phyloP scores from a whole-genome alignment of 2,113 vertebrate species.

The Blennius ocellaris region DNA sequence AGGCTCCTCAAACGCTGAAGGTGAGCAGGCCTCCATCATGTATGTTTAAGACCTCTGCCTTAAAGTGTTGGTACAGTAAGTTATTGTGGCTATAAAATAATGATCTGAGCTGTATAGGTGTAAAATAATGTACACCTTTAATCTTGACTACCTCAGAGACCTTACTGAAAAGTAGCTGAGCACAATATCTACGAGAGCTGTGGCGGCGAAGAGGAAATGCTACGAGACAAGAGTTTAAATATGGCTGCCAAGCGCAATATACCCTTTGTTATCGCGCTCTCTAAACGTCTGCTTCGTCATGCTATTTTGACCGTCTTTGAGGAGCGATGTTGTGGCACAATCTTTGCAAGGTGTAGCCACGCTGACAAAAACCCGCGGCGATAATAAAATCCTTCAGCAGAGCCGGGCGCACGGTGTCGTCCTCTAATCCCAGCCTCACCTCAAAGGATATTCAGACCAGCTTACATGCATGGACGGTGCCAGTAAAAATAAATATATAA shows the following conservation, averaged over 20 bases:
- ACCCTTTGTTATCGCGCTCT: conserved; percentile 11
- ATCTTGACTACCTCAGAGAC: too few species aligned
- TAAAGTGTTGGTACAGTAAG: too few species aligned
- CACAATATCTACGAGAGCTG: neutral
- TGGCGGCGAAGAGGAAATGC: neutral
- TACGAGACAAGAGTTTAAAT: conserved; percentile 19
- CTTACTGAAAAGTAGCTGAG: too few species aligned
- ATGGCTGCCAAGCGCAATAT: conserved; percentile 14
- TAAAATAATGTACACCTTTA: too few species aligned
- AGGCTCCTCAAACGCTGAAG: too few species aligned
- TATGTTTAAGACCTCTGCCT: too few species aligned
- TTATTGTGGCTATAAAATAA: too few species aligned
- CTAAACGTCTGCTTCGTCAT: conserved; percentile 32
- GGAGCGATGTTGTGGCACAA: conserved; percentile 39
- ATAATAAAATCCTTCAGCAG: conserved; percentile 73
- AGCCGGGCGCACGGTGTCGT: conserved; percentile 59
- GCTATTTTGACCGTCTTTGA: conserved; percentile 48
- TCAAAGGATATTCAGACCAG: conserved; percentile 65
- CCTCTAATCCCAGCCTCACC: conserved; percentile 72
- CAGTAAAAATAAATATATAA: neutral
- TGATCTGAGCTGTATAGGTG: too few species aligned
- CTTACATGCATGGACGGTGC: conserved; percentile 51
- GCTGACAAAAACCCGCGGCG: conserved; percentile 48
- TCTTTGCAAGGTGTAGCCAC: conserved; percentile 52
- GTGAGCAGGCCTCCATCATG: too few species aligned